Percentiles rank a stretch among this genome's conserved stretches.
Evolutionary conservation across 2,797 vertebrate species (phyloP).

Genomic region (Helicolenus hilgendorfi): DNA sequence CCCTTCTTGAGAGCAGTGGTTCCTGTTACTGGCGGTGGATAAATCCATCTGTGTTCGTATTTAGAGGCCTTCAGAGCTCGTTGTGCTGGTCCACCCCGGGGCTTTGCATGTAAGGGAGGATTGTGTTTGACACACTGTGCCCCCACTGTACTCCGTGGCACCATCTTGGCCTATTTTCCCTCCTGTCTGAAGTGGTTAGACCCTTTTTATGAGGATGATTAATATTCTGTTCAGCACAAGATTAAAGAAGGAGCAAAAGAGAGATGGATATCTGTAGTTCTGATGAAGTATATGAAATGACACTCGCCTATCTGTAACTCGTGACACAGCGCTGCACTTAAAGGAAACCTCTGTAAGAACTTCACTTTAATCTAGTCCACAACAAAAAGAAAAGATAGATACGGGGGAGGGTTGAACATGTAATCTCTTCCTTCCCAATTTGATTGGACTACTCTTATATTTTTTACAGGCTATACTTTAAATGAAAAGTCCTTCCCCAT

Average conservation of each 20-base stretch:
- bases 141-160: slow-evolving; percentile 50
- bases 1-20: slow-evolving; percentile 46
- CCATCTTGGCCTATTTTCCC: slow-evolving; percentile 37
- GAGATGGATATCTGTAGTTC: slow-evolving; percentile 51
- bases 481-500: not conserved
- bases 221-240: slow-evolving; percentile 72
- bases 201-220: slow-evolving; percentile 43
- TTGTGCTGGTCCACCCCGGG: slow-evolving; percentile 34
- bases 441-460: slow-evolving; percentile 6
- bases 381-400: slow-evolving; percentile 8
- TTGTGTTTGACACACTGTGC: slow-evolving; percentile 63
- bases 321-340: slow-evolving; percentile 34
- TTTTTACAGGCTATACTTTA: slow-evolving; percentile 15
- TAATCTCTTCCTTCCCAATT: slow-evolving; percentile 28
- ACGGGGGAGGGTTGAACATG: not conserved
- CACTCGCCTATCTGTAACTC: slow-evolving; percentile 51
- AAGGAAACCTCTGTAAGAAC: slow-evolving; percentile 17
- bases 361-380: slow-evolving; percentile 44
- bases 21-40: slow-evolving; percentile 51
- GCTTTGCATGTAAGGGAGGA: slow-evolving; percentile 54
- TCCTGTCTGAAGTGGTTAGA: slow-evolving; percentile 19
- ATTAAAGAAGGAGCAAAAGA: slow-evolving; percentile 54
- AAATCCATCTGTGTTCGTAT: slow-evolving; percentile 49
- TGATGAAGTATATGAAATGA: slow-evolving; percentile 58
- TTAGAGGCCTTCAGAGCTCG: slow-evolving; percentile 41